These are phyloP conservation scores for Embiotoca jacksoni DNA, from an alignment of 2,113 vertebrate genomes.

Conservation along the genomic window DNA sequence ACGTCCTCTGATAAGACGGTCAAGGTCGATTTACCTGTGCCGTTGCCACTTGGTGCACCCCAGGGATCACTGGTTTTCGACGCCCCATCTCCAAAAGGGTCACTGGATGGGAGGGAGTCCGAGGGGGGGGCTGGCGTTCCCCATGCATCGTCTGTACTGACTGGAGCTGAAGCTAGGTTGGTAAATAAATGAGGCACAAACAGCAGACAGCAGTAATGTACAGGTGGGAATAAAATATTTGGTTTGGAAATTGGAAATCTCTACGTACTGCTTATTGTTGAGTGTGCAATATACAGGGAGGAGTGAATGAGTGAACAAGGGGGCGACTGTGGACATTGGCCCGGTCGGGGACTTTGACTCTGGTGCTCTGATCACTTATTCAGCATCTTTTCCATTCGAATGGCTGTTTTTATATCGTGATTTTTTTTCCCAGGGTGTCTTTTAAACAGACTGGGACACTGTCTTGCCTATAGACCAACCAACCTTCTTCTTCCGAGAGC, in stretches of 20 bases:
- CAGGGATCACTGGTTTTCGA: conserved; percentile 74
- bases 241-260: neutral
- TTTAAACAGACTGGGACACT: too few relatives aligned
- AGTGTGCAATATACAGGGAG: too few relatives aligned
- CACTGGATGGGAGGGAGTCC: conserved; percentile 48
- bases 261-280: too few relatives aligned
- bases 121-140: conserved; percentile 75
- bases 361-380: too few relatives aligned
- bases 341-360: too few relatives aligned
- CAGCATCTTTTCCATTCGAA: too few relatives aligned
- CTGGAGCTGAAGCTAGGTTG: conserved; percentile 63
- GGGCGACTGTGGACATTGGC: too few relatives aligned
- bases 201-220: neutral
- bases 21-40: conserved; percentile 42
- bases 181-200: neutral
- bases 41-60: conserved; percentile 67
- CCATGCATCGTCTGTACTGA: conserved; percentile 75
- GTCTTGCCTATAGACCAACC: too few relatives aligned
- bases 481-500: too few relatives aligned
- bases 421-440: too few relatives aligned
- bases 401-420: too few relatives aligned
- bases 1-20: neutral
- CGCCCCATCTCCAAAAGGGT: conserved; percentile 80
- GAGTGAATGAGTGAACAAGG: too few relatives aligned
- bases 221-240: neutral